Base-by-base conservation (phyloP, 1,140 invertebrate genomes). In the Lepidurus packardi region DNA sequence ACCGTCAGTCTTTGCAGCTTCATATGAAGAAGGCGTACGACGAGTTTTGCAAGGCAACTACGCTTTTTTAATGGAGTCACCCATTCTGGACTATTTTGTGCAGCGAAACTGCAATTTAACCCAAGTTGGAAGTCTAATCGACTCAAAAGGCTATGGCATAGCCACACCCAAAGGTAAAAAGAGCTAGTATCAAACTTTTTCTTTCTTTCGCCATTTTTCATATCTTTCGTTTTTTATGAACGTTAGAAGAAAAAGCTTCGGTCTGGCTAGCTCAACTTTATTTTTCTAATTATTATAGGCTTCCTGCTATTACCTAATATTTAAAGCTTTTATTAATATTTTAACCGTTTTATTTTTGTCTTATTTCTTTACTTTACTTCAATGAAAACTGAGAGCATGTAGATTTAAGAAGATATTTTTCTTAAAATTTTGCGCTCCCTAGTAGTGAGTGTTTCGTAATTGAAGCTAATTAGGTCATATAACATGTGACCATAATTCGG, bases 21-120 rank as follows among this genome's bases (percentile, higher is more conserved):
- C 88, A 0, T 92, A 93, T 81, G 89, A 91, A 81, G 92, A 96
- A 84, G 94, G 95, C 25, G 88, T 96, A 82, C 83, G 92, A 83
- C 81, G 92, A 85, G 90, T 97, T 83, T 84, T 92, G 16, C 87
- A 91, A 82, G 90, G 90, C 34, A 90, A 94, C 83, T 98, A 97
- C 84, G 96, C 96, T 4, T 98, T 95, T 84, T 87, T 98, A 1
- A 96, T 97, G 94, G 96, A 98, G 84, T 97, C 94, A 0, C 94
- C 94, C 4, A 95, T 95, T 87, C 87, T 98, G 45, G 96, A 98
- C 84, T 96, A 94, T 83, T 90, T 90, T 77, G 91, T 94, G 4
- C 93, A 97, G 83, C 87, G 94, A 81, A 91, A 97, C 82, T 98
- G 96, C 84, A 95, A 97, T 84, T 88, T 98, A 24, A 98, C 94